Percentiles rank a stretch among this genome's conserved stretches.
These are phyloP conservation scores for Oscheius myriophilus DNA, from an alignment of 2,888 invertebrate species.

Conservation along the genomic window DNA sequence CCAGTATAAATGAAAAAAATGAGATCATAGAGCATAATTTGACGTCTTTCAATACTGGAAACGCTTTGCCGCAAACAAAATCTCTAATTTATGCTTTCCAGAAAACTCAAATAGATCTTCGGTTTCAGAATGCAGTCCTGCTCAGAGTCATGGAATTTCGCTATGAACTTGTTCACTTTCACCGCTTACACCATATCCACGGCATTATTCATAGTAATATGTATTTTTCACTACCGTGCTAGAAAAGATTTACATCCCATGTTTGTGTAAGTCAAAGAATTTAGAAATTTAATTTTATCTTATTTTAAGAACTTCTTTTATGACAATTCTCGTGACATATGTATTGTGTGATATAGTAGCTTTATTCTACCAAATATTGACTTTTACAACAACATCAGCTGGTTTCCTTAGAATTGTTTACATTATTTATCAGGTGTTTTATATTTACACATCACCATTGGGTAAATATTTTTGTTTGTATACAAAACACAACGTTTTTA, in stretches of 20 bases:
- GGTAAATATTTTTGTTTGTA: conserved; percentile 24
- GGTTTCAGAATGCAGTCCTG: conserved; percentile 12
- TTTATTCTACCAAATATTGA: conserved; percentile 1
- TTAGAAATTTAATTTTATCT: neutral
- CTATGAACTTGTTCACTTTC: conserved; percentile 10
- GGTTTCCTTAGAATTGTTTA: neutral
- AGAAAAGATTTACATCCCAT: conserved; percentile 19
- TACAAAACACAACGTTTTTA: conserved; percentile 6
- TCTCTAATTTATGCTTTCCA: neutral
- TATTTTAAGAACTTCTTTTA: conserved; percentile 24
- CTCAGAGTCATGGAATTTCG: conserved; percentile 14
- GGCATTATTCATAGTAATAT: conserved; percentile 3
- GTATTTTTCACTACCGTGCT: conserved; percentile 1
- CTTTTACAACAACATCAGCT: neutral
- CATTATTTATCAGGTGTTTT: conserved; percentile 32
- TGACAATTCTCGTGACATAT: conserved; percentile 7
- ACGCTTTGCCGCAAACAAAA: too few species aligned
- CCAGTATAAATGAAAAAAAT: too few species aligned
- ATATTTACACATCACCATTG: conserved; percentile 42
- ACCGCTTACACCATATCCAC: conserved; percentile 13
- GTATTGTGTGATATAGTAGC: conserved; percentile 10
- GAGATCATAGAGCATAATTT: too few species aligned
- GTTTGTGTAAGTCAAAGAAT: conserved; percentile 6
- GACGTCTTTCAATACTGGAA: too few species aligned
- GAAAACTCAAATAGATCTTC: neutral